Conservation (phyloP, 2,888 invertebrate genomes). For the Platyscelio sp. region DNA sequence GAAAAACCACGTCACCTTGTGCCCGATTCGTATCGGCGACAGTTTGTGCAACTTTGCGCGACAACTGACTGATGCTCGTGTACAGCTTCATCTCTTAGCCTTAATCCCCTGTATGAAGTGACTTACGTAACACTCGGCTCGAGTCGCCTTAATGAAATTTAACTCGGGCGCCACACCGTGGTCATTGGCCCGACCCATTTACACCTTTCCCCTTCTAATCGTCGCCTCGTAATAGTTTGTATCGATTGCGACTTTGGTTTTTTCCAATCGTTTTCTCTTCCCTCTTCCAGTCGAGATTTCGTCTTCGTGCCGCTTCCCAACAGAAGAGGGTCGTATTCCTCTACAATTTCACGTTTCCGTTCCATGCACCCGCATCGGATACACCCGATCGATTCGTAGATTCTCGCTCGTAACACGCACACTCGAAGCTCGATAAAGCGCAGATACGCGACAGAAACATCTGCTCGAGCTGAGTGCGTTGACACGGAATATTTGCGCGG, state of each 20-base stretch:
- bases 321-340: too few relatives aligned
- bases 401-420: neutral
- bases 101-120: constrained; percentile 37
- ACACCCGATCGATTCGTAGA: too few relatives aligned
- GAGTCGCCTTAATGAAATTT: constrained; percentile 69
- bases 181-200: constrained; percentile 71
- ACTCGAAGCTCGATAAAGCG: constrained; percentile 35
- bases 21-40: constrained; percentile 25
- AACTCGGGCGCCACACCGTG: constrained; percentile 42
- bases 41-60: constrained; percentile 33
- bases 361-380: too few relatives aligned
- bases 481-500: constrained; percentile 69
- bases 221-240: neutral
- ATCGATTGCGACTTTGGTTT: constrained; percentile 16
- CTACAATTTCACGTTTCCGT: too few relatives aligned
- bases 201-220: constrained; percentile 13
- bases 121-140: constrained; percentile 64
- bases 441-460: constrained; percentile 32
- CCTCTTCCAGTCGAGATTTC: too few relatives aligned
- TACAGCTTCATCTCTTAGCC: constrained; percentile 53
- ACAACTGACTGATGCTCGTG: constrained; percentile 9
- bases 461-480: constrained; percentile 63
- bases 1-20: constrained; percentile 42
- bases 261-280: too few relatives aligned
- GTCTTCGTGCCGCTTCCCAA: too few relatives aligned